Conservation (phyloP, 2,797 vertebrate species). For the Pseudomugil tenellus region DNA sequence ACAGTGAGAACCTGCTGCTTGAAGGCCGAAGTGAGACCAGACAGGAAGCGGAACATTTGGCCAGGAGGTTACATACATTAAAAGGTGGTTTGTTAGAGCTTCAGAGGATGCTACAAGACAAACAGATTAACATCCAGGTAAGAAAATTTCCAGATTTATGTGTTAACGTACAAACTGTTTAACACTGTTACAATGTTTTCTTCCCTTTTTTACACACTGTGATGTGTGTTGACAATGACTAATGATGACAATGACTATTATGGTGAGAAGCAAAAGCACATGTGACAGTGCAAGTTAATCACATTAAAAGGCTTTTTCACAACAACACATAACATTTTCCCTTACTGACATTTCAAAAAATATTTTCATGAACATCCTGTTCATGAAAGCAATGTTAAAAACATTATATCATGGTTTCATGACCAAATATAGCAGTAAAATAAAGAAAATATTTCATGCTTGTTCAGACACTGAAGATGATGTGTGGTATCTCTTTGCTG, state of each 20-base stretch:
- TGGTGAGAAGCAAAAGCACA: conserved; percentile 11
- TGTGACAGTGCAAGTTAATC: not conserved
- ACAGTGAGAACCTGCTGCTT: conserved; percentile 92
- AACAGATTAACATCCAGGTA: conserved; percentile 91
- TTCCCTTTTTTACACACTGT: not conserved
- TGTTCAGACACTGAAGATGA: too few species aligned
- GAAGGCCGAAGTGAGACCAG: conserved; percentile 86
- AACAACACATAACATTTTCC: not conserved
- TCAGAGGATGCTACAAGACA: conserved; percentile 92
- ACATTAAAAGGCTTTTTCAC: not conserved
- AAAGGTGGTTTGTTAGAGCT: conserved; percentile 93
- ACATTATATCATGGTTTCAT: not conserved
- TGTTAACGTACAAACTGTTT: not conserved
- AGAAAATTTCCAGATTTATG: conserved; percentile 42
- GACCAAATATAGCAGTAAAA: not conserved
- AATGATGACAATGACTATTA: not conserved
- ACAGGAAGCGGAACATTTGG: conserved; percentile 90
- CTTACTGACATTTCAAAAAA: not conserved
- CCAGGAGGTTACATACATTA: conserved; percentile 84
- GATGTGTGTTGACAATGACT: too few species aligned
- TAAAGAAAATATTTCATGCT: not conserved
- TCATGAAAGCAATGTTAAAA: not conserved
- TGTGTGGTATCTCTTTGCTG: too few species aligned
- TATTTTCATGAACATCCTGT: not conserved
- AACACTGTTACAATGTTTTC: not conserved